Evolutionary conservation across 1,140 invertebrate species (phyloP).

Genomic region (Phortica variegata): DNA sequence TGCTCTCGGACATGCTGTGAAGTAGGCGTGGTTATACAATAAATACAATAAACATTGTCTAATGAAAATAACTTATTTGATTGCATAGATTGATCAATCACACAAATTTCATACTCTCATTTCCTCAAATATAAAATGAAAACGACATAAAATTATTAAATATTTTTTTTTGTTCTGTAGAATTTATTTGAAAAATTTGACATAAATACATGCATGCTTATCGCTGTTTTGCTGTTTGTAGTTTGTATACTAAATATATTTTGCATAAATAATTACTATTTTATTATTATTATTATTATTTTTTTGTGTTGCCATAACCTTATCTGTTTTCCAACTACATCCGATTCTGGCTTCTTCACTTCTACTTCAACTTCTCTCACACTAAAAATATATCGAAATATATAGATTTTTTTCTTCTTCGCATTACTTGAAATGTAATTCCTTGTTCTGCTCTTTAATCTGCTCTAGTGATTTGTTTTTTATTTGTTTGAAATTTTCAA

Average conservation of each 20-base stretch:
- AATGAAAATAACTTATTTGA: too few relatives aligned
- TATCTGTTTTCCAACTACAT: not conserved
- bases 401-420: too few relatives aligned
- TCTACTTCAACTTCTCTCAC: too few relatives aligned
- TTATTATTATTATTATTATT: conserved; percentile 10
- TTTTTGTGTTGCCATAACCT: not conserved
- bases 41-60: too few relatives aligned
- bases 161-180: conserved; percentile 31
- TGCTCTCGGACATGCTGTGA: too few relatives aligned
- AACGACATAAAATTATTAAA: not conserved
- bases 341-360: too few relatives aligned
- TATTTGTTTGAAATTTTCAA: conserved; percentile 18
- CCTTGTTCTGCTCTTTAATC: too few relatives aligned
- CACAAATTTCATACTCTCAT: not conserved
- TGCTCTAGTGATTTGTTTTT: conserved; percentile 16
- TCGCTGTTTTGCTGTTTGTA: conserved; percentile 20
- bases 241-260: conserved; percentile 51
- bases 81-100: too few relatives aligned
- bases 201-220: conserved; percentile 58
- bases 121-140: too few relatives aligned
- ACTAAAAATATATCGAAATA: too few relatives aligned
- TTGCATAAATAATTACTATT: conserved; percentile 46
- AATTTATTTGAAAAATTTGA: conserved; percentile 57
- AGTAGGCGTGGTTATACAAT: too few relatives aligned
- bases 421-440: too few relatives aligned